These are phyloP conservation scores for Psylliodes chrysocephalus DNA, from an alignment of 2,888 invertebrate species.

Conservation along the genomic window DNA sequence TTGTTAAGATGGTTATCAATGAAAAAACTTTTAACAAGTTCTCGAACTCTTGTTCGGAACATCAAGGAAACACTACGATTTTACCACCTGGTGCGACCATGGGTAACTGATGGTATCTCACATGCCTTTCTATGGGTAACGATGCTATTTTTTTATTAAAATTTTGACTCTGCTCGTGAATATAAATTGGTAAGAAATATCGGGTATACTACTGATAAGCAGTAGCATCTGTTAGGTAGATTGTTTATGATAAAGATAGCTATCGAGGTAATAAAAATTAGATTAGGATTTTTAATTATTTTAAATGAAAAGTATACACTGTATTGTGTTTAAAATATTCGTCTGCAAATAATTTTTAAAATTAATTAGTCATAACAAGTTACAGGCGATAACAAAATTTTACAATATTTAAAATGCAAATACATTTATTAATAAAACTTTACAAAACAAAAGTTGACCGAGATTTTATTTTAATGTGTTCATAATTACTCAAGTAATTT, in stretches of 20 bases:
- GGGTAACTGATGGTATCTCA: slow-evolving; percentile 1
- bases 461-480: too few species aligned
- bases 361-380: too few species aligned
- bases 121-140: neutral
- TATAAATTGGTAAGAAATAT: neutral
- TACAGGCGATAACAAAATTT: too few species aligned
- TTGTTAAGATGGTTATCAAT: neutral
- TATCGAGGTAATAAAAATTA: neutral
- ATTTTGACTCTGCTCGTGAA: neutral
- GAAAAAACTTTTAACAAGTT: neutral
- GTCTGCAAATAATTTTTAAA: too few species aligned
- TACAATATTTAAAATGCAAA: too few species aligned
- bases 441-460: too few species aligned
- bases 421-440: too few species aligned
- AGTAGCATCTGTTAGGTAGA: neutral
- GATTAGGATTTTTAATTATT: neutral
- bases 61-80: neutral
- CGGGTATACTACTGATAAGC: neutral
- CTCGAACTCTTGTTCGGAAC: neutral
- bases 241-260: neutral
- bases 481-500: too few species aligned
- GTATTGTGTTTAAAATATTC: too few species aligned
- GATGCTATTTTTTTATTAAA: neutral
- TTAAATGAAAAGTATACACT: too few species aligned
- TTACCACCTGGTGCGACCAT: slow-evolving; percentile 6